These are phyloP conservation scores for Cremastinae sp. DNA, from an alignment of 2,888 invertebrate species.

Conservation along the genomic window DNA sequence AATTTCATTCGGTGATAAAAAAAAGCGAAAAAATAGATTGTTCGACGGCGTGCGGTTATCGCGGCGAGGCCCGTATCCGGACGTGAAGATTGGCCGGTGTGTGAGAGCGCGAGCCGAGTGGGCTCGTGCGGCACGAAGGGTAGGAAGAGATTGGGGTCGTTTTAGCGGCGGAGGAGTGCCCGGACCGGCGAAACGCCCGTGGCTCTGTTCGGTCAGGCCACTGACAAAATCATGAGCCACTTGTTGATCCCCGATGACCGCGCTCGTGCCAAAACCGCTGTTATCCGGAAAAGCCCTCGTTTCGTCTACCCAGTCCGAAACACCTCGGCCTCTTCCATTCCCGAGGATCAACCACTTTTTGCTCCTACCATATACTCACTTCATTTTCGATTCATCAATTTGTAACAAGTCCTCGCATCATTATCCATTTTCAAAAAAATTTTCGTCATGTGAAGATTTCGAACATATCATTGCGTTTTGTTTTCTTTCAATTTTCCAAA, in stretches of 20 bases:
- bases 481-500: too few species aligned
- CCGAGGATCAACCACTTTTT: conserved; percentile 28
- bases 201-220: conserved; percentile 63
- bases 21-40: too few species aligned
- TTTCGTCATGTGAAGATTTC: too few species aligned
- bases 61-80: neutral
- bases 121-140: conserved; percentile 26
- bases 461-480: too few species aligned
- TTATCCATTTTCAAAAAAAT: too few species aligned
- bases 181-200: conserved; percentile 54
- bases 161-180: conserved; percentile 69
- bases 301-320: conserved; percentile 14
- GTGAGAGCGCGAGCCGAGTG: too few species aligned
- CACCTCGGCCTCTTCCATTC: conserved; percentile 8
- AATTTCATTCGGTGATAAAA: too few species aligned
- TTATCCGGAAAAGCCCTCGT: conserved; percentile 61
- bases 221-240: conserved; percentile 79
- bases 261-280: conserved; percentile 65
- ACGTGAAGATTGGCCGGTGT: neutral
- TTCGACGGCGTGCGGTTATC: too few species aligned
- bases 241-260: conserved; percentile 77
- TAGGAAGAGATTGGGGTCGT: conserved; percentile 64
- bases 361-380: conserved; percentile 5
- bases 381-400: too few species aligned
- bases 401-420: too few species aligned